Evolutionary conservation across 2,888 invertebrate genomes (phyloP).

Genomic region (Cetonia aurata): DNA sequence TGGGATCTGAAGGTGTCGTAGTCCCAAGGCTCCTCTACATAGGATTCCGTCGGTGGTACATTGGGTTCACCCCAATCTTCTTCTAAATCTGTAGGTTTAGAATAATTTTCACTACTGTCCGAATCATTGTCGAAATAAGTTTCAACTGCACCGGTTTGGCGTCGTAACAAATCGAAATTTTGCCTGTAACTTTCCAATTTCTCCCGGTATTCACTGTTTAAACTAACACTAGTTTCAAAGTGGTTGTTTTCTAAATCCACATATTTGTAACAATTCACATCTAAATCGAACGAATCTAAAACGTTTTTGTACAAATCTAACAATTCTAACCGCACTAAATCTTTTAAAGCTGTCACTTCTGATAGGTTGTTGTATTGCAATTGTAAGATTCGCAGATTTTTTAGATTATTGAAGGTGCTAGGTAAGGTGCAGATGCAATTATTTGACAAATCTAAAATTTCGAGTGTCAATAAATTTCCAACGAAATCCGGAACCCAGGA

Average conservation of each 20-base stretch:
- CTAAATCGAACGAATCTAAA: conserved; percentile 23
- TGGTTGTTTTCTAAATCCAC: conserved; percentile 33
- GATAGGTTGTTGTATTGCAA: conserved; percentile 29
- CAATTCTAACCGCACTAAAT: conserved; percentile 22
- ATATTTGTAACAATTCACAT: conserved; percentile 10
- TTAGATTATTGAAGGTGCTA: conserved; percentile 7
- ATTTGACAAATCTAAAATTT: conserved; percentile 31
- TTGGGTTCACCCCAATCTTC: neutral
- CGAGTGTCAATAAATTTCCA: conserved; percentile 10
- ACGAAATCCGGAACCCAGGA: conserved; percentile 33
- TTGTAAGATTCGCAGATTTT: conserved; percentile 20
- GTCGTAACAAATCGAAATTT: conserved; percentile 13
- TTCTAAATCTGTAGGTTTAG: neutral
- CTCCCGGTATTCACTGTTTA: conserved; percentile 6
- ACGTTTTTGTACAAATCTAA: conserved; percentile 41
- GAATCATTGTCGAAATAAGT: neutral
- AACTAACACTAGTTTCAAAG: conserved; percentile 13
- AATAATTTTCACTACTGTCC: neutral
- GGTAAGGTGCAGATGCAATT: conserved; percentile 30
- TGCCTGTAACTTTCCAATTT: conserved; percentile 26
- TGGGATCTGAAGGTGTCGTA: conserved; percentile 20
- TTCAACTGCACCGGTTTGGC: neutral
- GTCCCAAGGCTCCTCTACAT: conserved; percentile 41
- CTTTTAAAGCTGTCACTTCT: conserved; percentile 9
- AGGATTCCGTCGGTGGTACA: neutral